These are phyloP conservation scores for Agrotis puta DNA, from an alignment of 2,888 invertebrate species.

Conservation along the genomic window DNA sequence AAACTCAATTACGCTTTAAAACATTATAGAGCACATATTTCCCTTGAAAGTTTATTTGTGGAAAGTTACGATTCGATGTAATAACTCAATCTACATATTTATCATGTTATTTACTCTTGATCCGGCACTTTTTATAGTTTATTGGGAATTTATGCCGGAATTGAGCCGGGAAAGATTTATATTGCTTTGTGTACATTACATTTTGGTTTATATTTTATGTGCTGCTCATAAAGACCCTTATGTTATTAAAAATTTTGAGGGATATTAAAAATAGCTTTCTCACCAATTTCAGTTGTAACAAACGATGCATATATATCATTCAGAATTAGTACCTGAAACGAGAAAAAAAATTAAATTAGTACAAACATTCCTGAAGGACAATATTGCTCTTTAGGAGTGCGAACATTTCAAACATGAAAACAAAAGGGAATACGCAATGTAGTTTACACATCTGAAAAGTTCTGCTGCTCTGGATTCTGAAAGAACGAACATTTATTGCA, in stretches of 20 bases:
- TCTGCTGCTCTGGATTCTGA: slow-evolving; percentile 38
- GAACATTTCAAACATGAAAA: neutral
- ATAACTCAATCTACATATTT: slow-evolving; percentile 60
- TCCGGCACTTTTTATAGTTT: slow-evolving; percentile 62
- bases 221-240: slow-evolving; percentile 8
- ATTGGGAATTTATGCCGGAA: slow-evolving; percentile 59
- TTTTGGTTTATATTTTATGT: slow-evolving; percentile 20
- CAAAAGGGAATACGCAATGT: slow-evolving; percentile 40
- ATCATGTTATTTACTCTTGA: slow-evolving; percentile 27
- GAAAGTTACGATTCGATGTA: slow-evolving; percentile 48
- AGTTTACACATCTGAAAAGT: slow-evolving; percentile 28
- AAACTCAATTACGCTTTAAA: slow-evolving; percentile 29
- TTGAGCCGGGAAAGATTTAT: slow-evolving; percentile 28
- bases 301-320: neutral
- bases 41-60: slow-evolving; percentile 49
- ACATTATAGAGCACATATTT: slow-evolving; percentile 39
- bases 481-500: slow-evolving; percentile 69
- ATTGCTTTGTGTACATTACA: slow-evolving; percentile 26
- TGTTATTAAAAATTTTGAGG: neutral
- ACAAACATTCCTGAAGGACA: neutral
- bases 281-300: neutral
- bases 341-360: slow-evolving; percentile 14
- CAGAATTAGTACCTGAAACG: slow-evolving; percentile 54
- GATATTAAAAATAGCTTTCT: neutral
- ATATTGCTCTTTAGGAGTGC: neutral